These are phyloP conservation scores for Chaetura pelagica DNA, from an alignment of 2,113 vertebrate genomes.

Conservation along the genomic window DNA sequence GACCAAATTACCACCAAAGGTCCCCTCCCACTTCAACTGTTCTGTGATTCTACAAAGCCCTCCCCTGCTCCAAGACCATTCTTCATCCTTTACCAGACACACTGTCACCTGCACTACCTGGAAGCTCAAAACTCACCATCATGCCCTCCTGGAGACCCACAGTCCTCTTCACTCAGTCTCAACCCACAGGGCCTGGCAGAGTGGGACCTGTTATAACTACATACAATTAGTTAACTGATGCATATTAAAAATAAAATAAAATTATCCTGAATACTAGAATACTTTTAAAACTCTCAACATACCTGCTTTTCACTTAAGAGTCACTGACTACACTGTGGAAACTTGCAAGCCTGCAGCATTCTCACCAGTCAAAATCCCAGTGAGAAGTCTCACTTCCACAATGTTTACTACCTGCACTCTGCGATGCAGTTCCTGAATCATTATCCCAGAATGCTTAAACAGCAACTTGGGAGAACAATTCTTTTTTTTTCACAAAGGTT, in stretches of 20 bases:
- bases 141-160: background rate
- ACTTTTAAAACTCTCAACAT: background rate
- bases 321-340: background rate
- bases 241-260: background rate
- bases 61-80: background rate
- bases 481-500: background rate
- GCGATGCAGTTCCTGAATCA: background rate
- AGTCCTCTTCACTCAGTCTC: background rate
- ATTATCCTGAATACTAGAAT: background rate
- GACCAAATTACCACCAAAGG: background rate
- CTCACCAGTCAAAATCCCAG: background rate
- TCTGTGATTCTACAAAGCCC: background rate
- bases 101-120: background rate
- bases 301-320: background rate
- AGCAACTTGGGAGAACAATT: background rate
- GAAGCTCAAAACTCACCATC: background rate
- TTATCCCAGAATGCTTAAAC: background rate
- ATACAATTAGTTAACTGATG: background rate
- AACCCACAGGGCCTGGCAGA: background rate
- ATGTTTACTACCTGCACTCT: background rate
- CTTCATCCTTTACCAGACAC: background rate
- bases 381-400: background rate
- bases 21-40: background rate
- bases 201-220: background rate
- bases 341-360: background rate